Conservation (phyloP, 37 sponge, comb jelly and placozoan species). For the Chondrilla cf. caribensis region DNA sequence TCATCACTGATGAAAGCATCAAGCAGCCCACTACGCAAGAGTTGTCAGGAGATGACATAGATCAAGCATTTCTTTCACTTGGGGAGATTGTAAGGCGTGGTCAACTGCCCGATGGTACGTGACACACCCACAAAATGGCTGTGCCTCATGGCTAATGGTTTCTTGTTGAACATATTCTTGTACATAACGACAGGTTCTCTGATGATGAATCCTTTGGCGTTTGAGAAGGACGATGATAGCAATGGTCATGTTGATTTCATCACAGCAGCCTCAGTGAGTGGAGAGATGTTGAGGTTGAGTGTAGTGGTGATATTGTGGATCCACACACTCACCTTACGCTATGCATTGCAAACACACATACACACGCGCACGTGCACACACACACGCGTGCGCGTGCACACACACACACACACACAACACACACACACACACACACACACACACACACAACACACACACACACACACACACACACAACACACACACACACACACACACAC, state of each 20-base stretch:
- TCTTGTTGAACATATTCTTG: too few relatives aligned
- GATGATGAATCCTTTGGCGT: conserved; percentile 54
- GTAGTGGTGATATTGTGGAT: too few relatives aligned
- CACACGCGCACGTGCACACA: too few relatives aligned
- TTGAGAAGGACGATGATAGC: conserved; percentile 95
- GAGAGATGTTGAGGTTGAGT: neutral
- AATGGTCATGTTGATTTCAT: conserved; percentile 99
- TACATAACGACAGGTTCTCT: conserved; percentile 6
- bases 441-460: too few relatives aligned
- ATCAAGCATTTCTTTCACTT: conserved; percentile 20
- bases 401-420: too few relatives aligned
- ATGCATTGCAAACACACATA: too few relatives aligned
- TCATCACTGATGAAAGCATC: conserved; percentile 73
- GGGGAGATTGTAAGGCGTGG: neutral
- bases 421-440: too few relatives aligned
- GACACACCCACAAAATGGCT: neutral
- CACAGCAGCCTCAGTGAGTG: conserved; percentile 84
- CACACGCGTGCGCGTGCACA: too few relatives aligned
- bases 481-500: too few relatives aligned
- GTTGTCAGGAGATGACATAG: conserved; percentile 38
- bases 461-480: too few relatives aligned
- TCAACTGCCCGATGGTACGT: neutral
- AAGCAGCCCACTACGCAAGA: conserved; percentile 53
- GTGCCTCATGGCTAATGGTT: too few relatives aligned
- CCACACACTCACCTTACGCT: too few relatives aligned